Evolutionary conservation across 2,113 vertebrate species (phyloP), one percentile per base, ranked within the genome.

Genomic region (Brienomyrus brachyistius): DNA sequence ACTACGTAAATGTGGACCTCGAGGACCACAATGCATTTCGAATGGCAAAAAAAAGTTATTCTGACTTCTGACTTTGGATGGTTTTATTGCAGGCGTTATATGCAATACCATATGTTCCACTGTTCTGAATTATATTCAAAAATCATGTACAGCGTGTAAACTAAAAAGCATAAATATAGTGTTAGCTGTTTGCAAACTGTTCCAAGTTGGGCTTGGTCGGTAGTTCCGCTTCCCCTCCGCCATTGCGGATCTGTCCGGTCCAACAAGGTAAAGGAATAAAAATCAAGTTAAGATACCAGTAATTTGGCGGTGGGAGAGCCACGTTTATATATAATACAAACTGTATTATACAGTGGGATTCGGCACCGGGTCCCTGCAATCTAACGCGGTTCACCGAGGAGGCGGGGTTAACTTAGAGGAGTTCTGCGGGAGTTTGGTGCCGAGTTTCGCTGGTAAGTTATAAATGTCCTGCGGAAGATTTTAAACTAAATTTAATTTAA

Each of bases 191-290:
- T 88, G 31, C 40, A 88, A 89, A 74, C 47, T 56, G 52, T 45
- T 27, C 86, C 83, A 54, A 83, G 59, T 27, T 92, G 92, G 93
- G 93, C 45, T 92, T 91, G 93, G 91, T 86, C 90, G 52, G 77
- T 48, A 93, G 91, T 93, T 93, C 93, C 93, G 93, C 92, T 93
- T 92, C 92, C 91, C 88, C 90, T 92, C 92, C 91, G 92, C 91
- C 88, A 92, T 93, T 91, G 89, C 89, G 89, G 85, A 80, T 89
- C 89, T 88, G 88, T 86, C 82, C 56, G 88, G 90, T 90, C 83
- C 80, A 89, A 88, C 66, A 90, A 89, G 89, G 56, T 90, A 86
- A 88, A 90, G 89, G 13, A 85, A 66, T 83, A 88, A 66, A 85
- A 91, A 77, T 74, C 45, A 74, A 88, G 52, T 19, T 17, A 89